These are phyloP conservation scores for Marronus borbonicus DNA, from an alignment of 2,888 invertebrate species.

Conservation along the genomic window DNA sequence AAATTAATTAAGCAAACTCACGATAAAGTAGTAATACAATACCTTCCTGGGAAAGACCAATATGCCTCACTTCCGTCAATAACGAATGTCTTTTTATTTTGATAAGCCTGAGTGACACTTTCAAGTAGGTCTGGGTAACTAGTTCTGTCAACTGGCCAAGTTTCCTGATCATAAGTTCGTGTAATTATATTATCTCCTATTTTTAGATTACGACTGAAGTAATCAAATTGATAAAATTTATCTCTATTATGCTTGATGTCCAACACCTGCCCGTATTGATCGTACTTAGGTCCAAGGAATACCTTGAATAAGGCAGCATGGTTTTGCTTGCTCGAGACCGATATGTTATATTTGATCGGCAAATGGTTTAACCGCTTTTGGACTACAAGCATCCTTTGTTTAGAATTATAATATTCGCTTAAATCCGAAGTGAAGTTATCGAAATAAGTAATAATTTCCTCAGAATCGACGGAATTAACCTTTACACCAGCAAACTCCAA, in stretches of 20 bases:
- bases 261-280: constrained; percentile 73
- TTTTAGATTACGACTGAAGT: constrained; percentile 74
- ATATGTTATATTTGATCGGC: constrained; percentile 75
- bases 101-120: constrained; percentile 74
- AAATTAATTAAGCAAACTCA: no score
- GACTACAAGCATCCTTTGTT: constrained; percentile 72
- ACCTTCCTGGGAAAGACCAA: constrained; percentile 78
- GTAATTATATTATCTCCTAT: constrained; percentile 77
- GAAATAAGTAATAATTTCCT: constrained; percentile 80
- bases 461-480: constrained; percentile 76
- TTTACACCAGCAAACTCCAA: constrained; percentile 78
- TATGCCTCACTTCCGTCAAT: constrained; percentile 74
- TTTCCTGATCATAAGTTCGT: constrained; percentile 71
- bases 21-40: constrained; percentile 58
- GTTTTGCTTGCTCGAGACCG: constrained; percentile 73
- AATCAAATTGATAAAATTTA: constrained; percentile 78
- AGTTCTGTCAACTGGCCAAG: constrained; percentile 76
- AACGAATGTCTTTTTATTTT: constrained; percentile 73
- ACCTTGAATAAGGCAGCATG: constrained; percentile 78
- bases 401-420: constrained; percentile 71
- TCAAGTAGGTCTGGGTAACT: constrained; percentile 77
- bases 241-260: constrained; percentile 75
- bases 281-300: constrained; percentile 81
- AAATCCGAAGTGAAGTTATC: constrained; percentile 79
- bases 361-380: constrained; percentile 79